A percentile compares a stretch with the other conserved stretches of the same genome.
Evolutionary conservation across 2,888 invertebrate species (phyloP).

Genomic region (Chymomyza caudatula): DNA sequence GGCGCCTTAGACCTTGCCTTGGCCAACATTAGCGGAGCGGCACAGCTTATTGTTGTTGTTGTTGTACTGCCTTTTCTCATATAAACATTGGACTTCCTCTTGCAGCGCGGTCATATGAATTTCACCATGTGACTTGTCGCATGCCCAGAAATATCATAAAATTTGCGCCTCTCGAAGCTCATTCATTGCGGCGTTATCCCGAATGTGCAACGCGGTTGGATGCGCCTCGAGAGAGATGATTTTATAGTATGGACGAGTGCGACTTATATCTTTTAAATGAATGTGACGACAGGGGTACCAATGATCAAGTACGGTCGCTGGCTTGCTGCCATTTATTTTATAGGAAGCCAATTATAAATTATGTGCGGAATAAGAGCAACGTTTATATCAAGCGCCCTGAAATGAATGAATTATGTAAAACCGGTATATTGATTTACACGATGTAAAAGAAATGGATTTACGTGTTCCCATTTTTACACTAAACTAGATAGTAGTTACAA

Average conservation of each 20-base stretch:
- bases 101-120: conserved; percentile 18
- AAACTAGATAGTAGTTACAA: too few species aligned
- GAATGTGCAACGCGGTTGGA: neutral
- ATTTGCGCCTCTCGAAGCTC: neutral
- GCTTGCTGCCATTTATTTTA: conserved; percentile 58
- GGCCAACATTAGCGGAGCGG: conserved; percentile 29
- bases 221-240: neutral
- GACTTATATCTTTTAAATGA: conserved; percentile 69
- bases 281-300: conserved; percentile 76
- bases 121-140: neutral
- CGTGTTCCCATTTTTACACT: neutral
- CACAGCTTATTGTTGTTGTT: conserved; percentile 1
- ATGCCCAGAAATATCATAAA: conserved; percentile 11
- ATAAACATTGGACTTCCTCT: conserved; percentile 3
- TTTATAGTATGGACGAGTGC: conserved; percentile 9
- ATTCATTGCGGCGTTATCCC: neutral
- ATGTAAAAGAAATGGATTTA: neutral
- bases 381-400: conserved; percentile 17
- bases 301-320: conserved; percentile 53
- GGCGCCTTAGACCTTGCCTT: conserved; percentile 60
- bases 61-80: neutral
- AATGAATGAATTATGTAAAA: neutral
- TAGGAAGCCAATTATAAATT: conserved; percentile 74
- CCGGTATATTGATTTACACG: neutral
- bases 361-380: conserved; percentile 49